These are phyloP conservation scores for Vicugna pacos DNA, from an alignment of 2,113 vertebrate species.

Conservation along the genomic window DNA sequence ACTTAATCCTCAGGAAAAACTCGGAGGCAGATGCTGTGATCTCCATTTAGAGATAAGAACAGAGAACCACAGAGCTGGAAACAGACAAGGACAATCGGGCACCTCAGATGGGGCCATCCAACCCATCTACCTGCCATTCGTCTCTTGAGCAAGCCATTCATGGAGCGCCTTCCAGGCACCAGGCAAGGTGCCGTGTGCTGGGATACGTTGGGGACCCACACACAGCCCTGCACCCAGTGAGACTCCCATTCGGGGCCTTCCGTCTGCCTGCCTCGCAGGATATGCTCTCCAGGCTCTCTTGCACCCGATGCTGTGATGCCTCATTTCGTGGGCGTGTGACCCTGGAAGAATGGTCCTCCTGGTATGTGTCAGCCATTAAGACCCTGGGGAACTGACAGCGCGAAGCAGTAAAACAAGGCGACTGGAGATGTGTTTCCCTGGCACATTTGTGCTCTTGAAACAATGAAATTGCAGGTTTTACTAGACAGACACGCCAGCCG, in stretches of 20 bases:
- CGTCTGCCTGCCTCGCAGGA: not conserved
- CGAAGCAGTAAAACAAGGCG: not conserved
- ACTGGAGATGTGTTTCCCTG: not conserved
- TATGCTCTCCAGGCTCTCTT: not conserved
- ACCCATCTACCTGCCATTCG: not conserved
- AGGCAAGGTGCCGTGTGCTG: not conserved
- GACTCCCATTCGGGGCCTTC: not conserved
- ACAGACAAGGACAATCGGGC: rapidly evolving
- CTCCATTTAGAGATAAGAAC: not conserved
- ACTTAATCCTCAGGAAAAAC: not conserved
- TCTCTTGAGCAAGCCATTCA: not conserved
- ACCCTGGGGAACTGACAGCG: rapidly evolving
- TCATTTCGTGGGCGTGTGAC: rapidly evolving
- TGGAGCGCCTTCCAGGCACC: too few species aligned
- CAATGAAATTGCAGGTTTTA: conserved; percentile 51
- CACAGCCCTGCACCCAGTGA: rapidly evolving
- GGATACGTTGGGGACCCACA: rapidly evolving
- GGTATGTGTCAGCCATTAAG: rapidly evolving
- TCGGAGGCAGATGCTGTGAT: not conserved
- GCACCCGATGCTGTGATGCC: not conserved
- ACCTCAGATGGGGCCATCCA: rapidly evolving
- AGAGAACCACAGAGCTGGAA: not conserved
- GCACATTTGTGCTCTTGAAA: not conserved
- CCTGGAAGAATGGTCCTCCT: too few species aligned
- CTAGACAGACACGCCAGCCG: not conserved